Conservation (phyloP, 2,113 vertebrate genomes). For the Mormyrus iriodes region DNA sequence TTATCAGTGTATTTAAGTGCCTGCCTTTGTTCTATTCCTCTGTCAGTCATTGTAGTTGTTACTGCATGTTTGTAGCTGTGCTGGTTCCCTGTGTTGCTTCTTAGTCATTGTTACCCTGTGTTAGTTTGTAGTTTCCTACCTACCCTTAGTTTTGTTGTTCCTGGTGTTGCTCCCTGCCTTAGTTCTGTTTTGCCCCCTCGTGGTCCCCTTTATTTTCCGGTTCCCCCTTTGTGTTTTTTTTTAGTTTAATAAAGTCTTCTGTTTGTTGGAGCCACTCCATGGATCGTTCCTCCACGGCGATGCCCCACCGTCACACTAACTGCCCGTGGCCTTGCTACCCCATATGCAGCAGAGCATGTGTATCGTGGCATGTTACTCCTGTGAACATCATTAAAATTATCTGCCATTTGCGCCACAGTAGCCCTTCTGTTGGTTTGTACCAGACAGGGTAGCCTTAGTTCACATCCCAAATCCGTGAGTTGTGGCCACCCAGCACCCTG, state of each 20-base stretch:
- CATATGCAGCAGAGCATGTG: not conserved
- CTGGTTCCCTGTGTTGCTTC: not conserved
- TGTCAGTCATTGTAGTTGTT: not conserved
- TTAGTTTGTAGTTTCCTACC: not conserved
- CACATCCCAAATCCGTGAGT: not conserved
- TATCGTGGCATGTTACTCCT: not conserved
- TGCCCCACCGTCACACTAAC: not conserved
- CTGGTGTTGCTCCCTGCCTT: not conserved
- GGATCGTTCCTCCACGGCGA: not conserved
- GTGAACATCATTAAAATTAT: not conserved
- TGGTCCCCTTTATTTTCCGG: not conserved
- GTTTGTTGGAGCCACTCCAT: not conserved
- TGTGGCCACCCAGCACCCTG: not conserved
- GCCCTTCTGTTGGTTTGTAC: not conserved
- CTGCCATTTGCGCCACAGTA: not conserved
- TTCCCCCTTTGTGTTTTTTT: not conserved
- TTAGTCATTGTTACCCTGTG: not conserved
- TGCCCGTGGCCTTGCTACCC: not conserved
- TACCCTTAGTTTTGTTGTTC: not conserved
- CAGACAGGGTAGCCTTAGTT: not conserved
- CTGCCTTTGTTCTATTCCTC: not conserved
- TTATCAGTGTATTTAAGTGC: too few species aligned
- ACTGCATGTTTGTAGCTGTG: not conserved
- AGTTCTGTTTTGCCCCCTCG: not conserved
- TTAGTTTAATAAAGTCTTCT: not conserved